Evolutionary conservation across 64 coral and sea anemone species (phyloP).

Genomic region (Dendrophyllia cribrosa): DNA sequence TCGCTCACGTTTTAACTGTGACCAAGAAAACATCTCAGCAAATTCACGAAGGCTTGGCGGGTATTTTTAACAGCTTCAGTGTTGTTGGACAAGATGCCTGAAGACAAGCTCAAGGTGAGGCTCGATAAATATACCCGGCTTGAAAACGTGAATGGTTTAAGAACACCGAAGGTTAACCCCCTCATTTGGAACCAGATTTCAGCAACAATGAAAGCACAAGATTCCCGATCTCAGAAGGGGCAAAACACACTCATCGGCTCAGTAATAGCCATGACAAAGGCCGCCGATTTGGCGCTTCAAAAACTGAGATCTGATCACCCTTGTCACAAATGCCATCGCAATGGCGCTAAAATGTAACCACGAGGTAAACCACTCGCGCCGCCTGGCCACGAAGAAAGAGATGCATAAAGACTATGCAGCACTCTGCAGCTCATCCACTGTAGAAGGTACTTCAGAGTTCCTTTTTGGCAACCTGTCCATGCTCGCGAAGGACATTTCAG

Average conservation of each 20-base stretch:
- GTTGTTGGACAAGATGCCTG: not conserved
- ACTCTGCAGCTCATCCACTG: not conserved
- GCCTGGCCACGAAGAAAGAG: not conserved
- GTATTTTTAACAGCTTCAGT: not conserved
- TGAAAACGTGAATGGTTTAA: too few relatives aligned
- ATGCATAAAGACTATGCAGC: too few relatives aligned
- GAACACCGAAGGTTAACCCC: not conserved
- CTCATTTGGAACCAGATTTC: not conserved
- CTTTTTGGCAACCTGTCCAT: too few relatives aligned
- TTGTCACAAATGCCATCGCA: too few relatives aligned
- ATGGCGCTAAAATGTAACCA: too few relatives aligned
- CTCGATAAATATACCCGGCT: not conserved
- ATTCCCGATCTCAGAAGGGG: too few relatives aligned
- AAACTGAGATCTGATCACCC: too few relatives aligned
- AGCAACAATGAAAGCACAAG: too few relatives aligned
- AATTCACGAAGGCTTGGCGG: not conserved
- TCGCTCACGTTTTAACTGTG: not conserved
- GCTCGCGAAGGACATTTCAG: too few relatives aligned
- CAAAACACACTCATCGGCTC: too few relatives aligned
- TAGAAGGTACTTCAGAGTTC: not conserved
- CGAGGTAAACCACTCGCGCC: not conserved
- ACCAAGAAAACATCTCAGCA: not conserved
- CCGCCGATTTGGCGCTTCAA: too few relatives aligned
- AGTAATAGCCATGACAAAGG: too few relatives aligned
- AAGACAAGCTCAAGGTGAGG: not conserved